Evolutionary conservation across 2,113 vertebrate species (phyloP).

Genomic region (Serinus canaria): DNA sequence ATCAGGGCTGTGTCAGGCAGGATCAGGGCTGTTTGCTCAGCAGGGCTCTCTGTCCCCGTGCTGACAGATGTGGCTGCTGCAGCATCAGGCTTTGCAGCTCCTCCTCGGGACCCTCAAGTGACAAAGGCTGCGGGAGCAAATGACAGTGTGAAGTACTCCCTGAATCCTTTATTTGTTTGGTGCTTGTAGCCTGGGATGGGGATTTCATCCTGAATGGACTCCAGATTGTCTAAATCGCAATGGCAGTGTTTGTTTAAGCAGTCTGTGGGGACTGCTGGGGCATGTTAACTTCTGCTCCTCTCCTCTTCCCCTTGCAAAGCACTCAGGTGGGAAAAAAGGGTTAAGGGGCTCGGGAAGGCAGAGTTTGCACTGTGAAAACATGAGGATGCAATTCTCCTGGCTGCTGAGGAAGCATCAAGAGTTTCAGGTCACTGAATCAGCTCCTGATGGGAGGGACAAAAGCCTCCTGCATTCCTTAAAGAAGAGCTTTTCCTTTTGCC

Average conservation of each 20-base stretch:
- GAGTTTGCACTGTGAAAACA: slow-evolving; percentile 44
- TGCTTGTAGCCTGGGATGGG: slow-evolving; percentile 58
- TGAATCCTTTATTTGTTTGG: slow-evolving; percentile 73
- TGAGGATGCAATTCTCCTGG: slow-evolving; percentile 38
- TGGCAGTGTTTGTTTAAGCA: slow-evolving; percentile 72
- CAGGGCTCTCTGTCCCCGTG: slow-evolving; percentile 56
- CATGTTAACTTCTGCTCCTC: slow-evolving; percentile 73
- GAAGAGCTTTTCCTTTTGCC: slow-evolving; percentile 53
- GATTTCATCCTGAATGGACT: slow-evolving; percentile 73
- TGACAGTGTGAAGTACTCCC: slow-evolving; percentile 57
- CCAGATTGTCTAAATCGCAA: slow-evolving; percentile 76
- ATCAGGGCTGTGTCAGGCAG: slow-evolving; percentile 62
- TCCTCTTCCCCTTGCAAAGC: slow-evolving; percentile 61
- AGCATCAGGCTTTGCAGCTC: slow-evolving; percentile 50
- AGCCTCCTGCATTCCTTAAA: slow-evolving; percentile 46
- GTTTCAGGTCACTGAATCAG: slow-evolving; percentile 50
- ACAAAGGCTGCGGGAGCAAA: slow-evolving; percentile 39
- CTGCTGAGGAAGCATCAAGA: slow-evolving; percentile 53
- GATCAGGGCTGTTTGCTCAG: slow-evolving; percentile 71
- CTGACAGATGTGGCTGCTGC: slow-evolving; percentile 75
- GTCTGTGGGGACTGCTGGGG: slow-evolving; percentile 64
- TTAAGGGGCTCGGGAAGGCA: slow-evolving; percentile 9
- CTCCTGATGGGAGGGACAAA: slow-evolving; percentile 34
- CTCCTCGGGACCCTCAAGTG: slow-evolving; percentile 57
- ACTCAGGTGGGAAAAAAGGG: slow-evolving; percentile 27